Percentiles rank a stretch among this genome's conserved stretches.
phyloP scores from a whole-genome alignment of 1,140 invertebrate species.

The Zaprionus nigranus region DNA sequence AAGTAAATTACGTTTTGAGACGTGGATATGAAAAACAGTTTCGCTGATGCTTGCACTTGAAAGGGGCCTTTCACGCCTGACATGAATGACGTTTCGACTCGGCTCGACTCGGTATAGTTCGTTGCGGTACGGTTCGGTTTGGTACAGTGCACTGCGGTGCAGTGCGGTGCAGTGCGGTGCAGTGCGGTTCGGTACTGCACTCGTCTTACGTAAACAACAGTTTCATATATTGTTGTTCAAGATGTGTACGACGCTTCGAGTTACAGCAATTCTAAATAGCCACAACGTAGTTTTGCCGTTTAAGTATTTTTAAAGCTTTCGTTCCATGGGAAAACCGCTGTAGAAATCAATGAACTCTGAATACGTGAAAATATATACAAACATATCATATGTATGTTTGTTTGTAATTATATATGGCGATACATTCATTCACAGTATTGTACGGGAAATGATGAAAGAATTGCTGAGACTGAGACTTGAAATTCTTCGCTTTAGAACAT shows the following conservation, averaged over 20 bases:
- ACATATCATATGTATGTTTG: background rate
- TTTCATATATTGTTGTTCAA: conserved; percentile 13
- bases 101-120: background rate
- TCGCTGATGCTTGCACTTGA: conserved; percentile 36
- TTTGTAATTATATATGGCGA: background rate
- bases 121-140: background rate
- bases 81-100: conserved; percentile 57
- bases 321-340: conserved; percentile 4
- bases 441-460: conserved; percentile 1
- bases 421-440: conserved; percentile 3
- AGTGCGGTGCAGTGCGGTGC: no score
- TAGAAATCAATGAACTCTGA: conserved; percentile 4
- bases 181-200: conserved; percentile 14
- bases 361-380: background rate
- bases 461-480: background rate
- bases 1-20: conserved; percentile 12
- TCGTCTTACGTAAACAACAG: conserved; percentile 31
- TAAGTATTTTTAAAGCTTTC: conserved; percentile 4
- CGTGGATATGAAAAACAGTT: conserved; percentile 8
- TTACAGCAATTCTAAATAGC: conserved; percentile 13
- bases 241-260: conserved; percentile 5
- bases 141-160: conserved; percentile 8
- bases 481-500: background rate
- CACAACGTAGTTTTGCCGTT: conserved; percentile 10
- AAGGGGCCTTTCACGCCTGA: conserved; percentile 54